Evolutionary conservation across 2,888 invertebrate species (phyloP), one percentile per base, ranked within the genome.

Genomic region (Trachelus stipa): DNA sequence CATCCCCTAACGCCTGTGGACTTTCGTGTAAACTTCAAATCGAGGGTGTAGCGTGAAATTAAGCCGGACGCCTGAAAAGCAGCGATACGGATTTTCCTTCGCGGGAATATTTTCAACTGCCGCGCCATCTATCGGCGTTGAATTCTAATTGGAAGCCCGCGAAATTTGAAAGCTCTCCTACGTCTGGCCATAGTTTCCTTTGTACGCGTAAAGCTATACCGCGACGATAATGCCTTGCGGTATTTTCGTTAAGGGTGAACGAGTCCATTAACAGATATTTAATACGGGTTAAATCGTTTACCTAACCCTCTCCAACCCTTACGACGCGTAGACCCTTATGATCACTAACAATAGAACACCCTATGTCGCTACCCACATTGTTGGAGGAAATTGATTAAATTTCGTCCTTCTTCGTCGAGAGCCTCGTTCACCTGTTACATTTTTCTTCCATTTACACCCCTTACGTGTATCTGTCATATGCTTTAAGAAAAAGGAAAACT

Each of bases 21-120:
- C 33, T 71, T 4, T 31, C 71, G 71, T 31, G 71, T 1, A 34
- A 23, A 71, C 33, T 71, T 78, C 77, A 77, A 75, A 69, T 79
- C 75, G 77, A 80, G 81, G 77, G 81, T 78, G 78, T 69, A 76
- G 81, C 81, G 81, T 81, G 79, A 82, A 83, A 83, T 83, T 81
- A 82, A 79, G 81, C 79, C 77, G 76, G 73, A 2, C 79, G 83
- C 81, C 81, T 83, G 83, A n/a, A n/a, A 74, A 75, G 31, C 71
- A 6, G 11, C 69, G 71, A 71, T 71, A 71, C 33, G 31, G 23
- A 1, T 15, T 11, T 3, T 9, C 31, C 6, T 12, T 0, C 12
- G 69, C 4, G 2, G 71, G 9, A 33, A 71, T 71, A 31, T 71
- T 71, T 12, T 31, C 12, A 0, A 12, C 35, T 4, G 35, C 9